Conservation (phyloP, 2,888 invertebrate genomes). For the Aspidapion aeneum region DNA sequence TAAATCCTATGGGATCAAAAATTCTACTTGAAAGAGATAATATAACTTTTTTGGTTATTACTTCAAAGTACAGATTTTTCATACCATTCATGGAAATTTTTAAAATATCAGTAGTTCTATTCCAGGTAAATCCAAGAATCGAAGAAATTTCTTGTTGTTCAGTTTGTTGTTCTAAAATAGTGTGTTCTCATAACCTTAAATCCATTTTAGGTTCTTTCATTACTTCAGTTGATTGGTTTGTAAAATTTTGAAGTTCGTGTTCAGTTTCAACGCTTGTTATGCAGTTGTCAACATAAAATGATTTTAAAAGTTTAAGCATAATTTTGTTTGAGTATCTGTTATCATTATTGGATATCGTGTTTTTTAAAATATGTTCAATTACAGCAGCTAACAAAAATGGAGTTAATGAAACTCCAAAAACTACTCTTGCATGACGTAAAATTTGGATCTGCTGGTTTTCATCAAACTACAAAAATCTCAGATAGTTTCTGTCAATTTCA, state of each 20-base stretch:
- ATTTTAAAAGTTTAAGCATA: constrained; percentile 5
- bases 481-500: constrained; percentile 30
- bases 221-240: constrained; percentile 4
- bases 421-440: constrained; percentile 18
- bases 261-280: neutral
- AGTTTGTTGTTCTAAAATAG: neutral
- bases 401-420: constrained; percentile 19
- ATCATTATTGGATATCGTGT: constrained; percentile 5
- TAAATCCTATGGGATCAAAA: constrained; percentile 19
- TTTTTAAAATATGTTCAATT: constrained; percentile 15
- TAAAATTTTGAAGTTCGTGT: constrained; percentile 2
- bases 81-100: constrained; percentile 2
- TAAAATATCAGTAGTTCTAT: constrained; percentile 10
- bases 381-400: constrained; percentile 21
- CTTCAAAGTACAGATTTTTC: neutral
- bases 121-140: constrained; percentile 15
- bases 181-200: constrained; percentile 19
- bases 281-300: neutral
- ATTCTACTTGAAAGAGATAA: constrained; percentile 13
- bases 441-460: constrained; percentile 11
- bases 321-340: neutral
- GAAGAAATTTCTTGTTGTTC: neutral
- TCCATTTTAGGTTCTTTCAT: constrained; percentile 15
- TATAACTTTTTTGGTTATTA: constrained; percentile 13
- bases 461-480: constrained; percentile 32